These are phyloP conservation scores for Sibirionetta formosa DNA, from an alignment of 2,797 vertebrate genomes.

Conservation along the genomic window DNA sequence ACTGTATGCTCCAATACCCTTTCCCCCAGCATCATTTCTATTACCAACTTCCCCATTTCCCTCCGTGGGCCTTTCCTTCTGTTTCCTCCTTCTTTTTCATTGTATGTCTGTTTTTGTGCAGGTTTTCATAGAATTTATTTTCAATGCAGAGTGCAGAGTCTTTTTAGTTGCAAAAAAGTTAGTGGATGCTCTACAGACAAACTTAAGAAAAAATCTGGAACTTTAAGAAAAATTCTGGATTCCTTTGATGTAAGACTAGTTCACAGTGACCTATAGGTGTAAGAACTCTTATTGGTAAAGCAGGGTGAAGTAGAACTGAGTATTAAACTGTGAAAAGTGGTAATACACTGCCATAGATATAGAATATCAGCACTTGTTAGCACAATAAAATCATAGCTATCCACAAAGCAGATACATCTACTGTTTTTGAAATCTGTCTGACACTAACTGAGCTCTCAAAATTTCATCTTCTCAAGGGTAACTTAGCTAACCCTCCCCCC, in stretches of 20 bases:
- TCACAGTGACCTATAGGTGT: not conserved
- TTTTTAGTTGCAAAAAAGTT: too few relatives aligned
- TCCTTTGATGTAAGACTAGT: not conserved
- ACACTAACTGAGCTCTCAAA: not conserved
- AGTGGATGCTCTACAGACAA: too few relatives aligned
- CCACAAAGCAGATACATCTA: not conserved
- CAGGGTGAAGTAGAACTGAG: not conserved
- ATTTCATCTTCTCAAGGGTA: not conserved
- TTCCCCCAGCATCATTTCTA: not conserved
- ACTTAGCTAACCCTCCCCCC: not conserved
- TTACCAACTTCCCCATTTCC: not conserved
- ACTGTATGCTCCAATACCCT: accelerated
- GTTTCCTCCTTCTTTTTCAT: not conserved
- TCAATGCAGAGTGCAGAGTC: not conserved
- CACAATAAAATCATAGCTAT: not conserved
- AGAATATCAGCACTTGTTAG: not conserved
- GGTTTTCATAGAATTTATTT: not conserved
- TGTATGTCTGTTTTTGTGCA: not conserved
- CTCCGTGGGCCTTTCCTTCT: not conserved
- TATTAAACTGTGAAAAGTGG: accelerated
- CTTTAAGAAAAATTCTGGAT: not conserved
- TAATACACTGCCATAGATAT: not conserved
- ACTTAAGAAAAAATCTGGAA: too few relatives aligned
- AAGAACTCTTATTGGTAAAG: not conserved
- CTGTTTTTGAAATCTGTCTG: not conserved